Evolutionary conservation across 1,140 invertebrate species (phyloP).

Genomic region (Drosophila tropicalis): DNA sequence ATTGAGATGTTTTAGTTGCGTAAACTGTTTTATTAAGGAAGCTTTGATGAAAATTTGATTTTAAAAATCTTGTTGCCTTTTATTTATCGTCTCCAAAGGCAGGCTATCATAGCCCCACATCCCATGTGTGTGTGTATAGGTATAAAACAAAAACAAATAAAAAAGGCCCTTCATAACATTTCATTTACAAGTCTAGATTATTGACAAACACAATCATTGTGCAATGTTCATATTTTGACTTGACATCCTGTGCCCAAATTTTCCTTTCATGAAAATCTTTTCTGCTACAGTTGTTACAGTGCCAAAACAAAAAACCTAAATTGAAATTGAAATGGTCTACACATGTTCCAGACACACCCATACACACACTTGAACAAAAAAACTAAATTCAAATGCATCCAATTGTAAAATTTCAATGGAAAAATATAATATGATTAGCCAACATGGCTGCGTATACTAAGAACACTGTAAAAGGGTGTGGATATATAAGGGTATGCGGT

Average conservation of each 20-base stretch:
- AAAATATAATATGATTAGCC: slow-evolving; percentile 68
- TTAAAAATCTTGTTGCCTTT: no score
- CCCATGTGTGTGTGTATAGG: no score
- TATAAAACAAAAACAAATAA: no score
- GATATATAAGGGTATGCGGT: not conserved
- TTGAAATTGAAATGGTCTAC: slow-evolving; percentile 10
- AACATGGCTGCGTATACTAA: slow-evolving; percentile 26
- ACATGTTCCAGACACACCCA: not conserved
- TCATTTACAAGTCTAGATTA: no score
- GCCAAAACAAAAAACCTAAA: not conserved
- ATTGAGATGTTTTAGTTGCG: no score
- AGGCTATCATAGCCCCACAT: no score
- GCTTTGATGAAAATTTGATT: no score
- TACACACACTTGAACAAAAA: slow-evolving; percentile 10
- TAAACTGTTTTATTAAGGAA: no score
- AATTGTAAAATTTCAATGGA: slow-evolving; percentile 68
- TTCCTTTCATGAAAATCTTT: slow-evolving; percentile 8
- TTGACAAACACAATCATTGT: slow-evolving; percentile 8
- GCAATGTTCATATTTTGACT: not conserved
- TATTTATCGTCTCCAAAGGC: no score
- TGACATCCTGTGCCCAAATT: not conserved
- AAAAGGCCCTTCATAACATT: no score
- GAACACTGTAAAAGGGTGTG: not conserved
- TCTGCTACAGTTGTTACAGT: not conserved
- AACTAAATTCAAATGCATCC: slow-evolving; percentile 46